Evolutionary conservation across 2,113 vertebrate species (phyloP).

Genomic region (Labeo rohita): DNA sequence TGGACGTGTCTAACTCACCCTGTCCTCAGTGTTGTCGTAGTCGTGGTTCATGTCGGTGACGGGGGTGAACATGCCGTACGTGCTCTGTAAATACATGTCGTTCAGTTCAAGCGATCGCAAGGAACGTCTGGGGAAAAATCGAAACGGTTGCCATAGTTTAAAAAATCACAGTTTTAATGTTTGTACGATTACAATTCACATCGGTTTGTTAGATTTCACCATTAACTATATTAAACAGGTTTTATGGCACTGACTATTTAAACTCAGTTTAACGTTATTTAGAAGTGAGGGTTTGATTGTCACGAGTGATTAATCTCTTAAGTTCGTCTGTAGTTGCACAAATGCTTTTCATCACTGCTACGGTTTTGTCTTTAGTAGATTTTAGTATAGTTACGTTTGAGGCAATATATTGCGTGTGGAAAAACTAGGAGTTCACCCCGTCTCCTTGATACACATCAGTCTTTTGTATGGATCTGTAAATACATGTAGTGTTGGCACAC

Average conservation of each 20-base stretch:
- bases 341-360: conserved; percentile 12
- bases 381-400: conserved; percentile 33
- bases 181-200: not conserved
- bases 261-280: conserved; percentile 25
- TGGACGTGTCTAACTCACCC: conserved; percentile 28
- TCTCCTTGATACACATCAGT: conserved; percentile 22
- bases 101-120: conserved; percentile 23
- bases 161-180: conserved; percentile 32
- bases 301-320: not conserved
- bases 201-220: conserved; percentile 6
- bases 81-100: conserved; percentile 40
- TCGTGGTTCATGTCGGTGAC: conserved; percentile 36
- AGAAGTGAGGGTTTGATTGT: conserved; percentile 38
- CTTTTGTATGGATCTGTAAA: conserved; percentile 42
- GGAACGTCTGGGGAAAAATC: not conserved
- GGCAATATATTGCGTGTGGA: conserved; percentile 12
- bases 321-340: conserved; percentile 1
- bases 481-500: conserved; percentile 40
- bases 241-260: conserved; percentile 52
- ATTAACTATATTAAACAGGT: conserved; percentile 41
- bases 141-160: not conserved
- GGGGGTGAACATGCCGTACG: not conserved
- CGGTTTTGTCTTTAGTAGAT: conserved; percentile 32
- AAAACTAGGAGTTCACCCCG: conserved; percentile 2
- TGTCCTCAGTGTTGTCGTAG: conserved; percentile 44